Evolutionary conservation across 2,113 vertebrate genomes (phyloP), one percentile per base, ranked within the genome.

Genomic region (Sinocyclocheilus anophthalmus): DNA sequence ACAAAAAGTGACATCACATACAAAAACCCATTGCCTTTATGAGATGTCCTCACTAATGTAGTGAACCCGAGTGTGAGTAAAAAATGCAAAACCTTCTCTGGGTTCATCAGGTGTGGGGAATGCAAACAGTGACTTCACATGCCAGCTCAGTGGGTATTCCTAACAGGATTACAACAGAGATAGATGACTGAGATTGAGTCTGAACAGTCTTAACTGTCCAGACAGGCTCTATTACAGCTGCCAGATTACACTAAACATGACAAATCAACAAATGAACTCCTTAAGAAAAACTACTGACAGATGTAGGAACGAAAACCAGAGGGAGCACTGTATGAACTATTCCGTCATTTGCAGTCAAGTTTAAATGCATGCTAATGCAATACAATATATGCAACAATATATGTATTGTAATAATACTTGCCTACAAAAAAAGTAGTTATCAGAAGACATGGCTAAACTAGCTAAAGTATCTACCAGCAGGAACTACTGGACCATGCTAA

Each of bases 111-210:
- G 22, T 24, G 42, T 45, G 22, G 79, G 59, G 26, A 53, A 53
- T 83, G 65, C 24, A 33, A 24, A 53, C 63, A 70, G 42, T 82
- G 80, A 69, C 39, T 65, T 82, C 16, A 30, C 57, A 81, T 24
- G 57, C 78, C 78, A 63, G 42, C 9, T 69, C 65, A 72, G 81
- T 63, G 59, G 45, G 65, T 22, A 50, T 48, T 53, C 45, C 81
- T 70, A 69, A 83, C 81, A 83, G 42, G 81, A 72, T 72, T 55
- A 83, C 42, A 37, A 53, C 30, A 57, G 37, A 45, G 33, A 69
- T 45, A 69, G 14, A 30, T 0, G 4, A 50, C 33, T 65, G 20
- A 65, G 33, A 48, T 39, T 55, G 12, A 18, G 20, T 30, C 20
- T 30, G 48, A 77, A 12, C 22, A 50, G 50, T 24, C 7, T n/a